Conservation (phyloP, 2,113 vertebrate genomes). For the Poicephalus meyeri region DNA sequence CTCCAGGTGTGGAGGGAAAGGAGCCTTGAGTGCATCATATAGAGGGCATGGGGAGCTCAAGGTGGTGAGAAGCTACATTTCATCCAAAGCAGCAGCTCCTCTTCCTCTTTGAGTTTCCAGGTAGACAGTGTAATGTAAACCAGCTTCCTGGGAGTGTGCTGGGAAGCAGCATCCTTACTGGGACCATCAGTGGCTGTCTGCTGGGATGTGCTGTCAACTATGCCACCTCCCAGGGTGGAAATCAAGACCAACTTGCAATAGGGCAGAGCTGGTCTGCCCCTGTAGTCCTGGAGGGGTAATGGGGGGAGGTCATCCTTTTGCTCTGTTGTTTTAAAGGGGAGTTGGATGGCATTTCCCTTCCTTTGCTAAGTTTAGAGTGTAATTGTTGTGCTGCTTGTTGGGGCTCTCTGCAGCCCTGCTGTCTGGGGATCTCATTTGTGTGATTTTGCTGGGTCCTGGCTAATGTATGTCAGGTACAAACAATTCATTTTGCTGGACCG, state of each 20-base stretch:
- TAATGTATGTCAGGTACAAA: not conserved
- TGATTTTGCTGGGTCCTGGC: conserved; percentile 11
- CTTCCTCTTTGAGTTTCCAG: not conserved
- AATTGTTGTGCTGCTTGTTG: not conserved
- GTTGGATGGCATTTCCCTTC: not conserved
- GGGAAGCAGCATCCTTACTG: not conserved
- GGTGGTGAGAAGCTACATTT: not conserved
- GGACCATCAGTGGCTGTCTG: not conserved
- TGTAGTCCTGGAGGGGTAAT: not conserved
- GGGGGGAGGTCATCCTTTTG: not conserved
- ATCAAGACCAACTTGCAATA: not conserved
- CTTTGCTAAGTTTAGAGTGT: not conserved
- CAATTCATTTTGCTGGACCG: not conserved
- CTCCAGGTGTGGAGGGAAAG: not conserved
- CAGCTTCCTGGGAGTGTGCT: not conserved
- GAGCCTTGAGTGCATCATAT: rapidly evolving
- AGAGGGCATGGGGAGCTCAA: not conserved
- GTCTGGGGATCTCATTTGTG: conserved; percentile 15
- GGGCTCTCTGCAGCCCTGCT: not conserved
- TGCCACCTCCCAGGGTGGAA: not conserved
- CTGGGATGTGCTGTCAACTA: not conserved
- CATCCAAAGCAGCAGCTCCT: not conserved
- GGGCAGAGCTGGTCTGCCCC: not conserved
- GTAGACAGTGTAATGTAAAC: not conserved
- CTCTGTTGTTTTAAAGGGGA: not conserved